Evolutionary conservation across 2,888 invertebrate species (phyloP).

Genomic region (Gortyna flavago): DNA sequence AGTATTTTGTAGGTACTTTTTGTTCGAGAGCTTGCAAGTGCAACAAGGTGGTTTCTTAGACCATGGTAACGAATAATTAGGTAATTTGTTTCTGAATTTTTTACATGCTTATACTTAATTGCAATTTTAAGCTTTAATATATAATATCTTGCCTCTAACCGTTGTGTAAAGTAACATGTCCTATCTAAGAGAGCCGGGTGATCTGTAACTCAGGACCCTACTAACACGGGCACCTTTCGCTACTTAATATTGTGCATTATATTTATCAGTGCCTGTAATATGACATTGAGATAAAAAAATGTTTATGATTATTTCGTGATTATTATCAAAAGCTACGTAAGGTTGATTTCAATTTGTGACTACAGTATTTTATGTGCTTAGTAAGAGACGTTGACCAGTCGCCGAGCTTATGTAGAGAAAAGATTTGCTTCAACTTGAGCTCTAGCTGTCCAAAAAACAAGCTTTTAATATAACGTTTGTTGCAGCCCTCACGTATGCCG

Average conservation of each 20-base stretch:
- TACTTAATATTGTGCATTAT: too few species aligned
- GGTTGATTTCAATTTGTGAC: neutral
- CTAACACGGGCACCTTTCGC: too few species aligned
- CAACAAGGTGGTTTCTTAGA: neutral
- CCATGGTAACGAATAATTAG: neutral
- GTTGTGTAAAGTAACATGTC: neutral
- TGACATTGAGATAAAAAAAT: too few species aligned
- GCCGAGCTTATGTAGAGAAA: too few species aligned
- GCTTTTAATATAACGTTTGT: constrained; percentile 63
- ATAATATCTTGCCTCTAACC: neutral
- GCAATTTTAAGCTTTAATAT: neutral
- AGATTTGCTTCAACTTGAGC: neutral
- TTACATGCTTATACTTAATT: neutral
- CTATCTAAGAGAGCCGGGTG: too few species aligned
- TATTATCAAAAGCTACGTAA: neutral
- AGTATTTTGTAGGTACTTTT: constrained; percentile 23
- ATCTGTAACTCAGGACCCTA: too few species aligned
- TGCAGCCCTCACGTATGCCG: constrained; percentile 95
- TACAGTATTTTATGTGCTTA: neutral
- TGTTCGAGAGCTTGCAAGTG: neutral
- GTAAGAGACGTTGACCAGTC: neutral
- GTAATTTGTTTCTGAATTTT: constrained; percentile 6
- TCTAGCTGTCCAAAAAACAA: too few species aligned
- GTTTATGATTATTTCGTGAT: neutral
- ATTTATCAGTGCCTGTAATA: too few species aligned